Conservation (phyloP, 2,113 vertebrate species). For the Platycercus adscitus region DNA sequence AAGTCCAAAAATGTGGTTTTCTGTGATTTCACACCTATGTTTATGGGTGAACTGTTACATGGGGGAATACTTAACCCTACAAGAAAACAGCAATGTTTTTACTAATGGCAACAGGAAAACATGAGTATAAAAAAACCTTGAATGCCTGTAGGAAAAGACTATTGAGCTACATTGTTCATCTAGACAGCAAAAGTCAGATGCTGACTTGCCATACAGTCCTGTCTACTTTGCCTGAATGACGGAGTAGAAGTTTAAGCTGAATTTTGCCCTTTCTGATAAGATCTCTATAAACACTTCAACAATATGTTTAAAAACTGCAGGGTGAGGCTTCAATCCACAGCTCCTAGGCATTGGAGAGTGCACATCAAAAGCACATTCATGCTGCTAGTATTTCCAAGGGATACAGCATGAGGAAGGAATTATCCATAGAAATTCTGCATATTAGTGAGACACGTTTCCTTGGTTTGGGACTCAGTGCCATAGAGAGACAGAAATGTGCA, state of each 20-base stretch:
- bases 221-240: neutral
- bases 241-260: neutral
- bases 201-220: neutral
- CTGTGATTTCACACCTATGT: neutral
- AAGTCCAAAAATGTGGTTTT: neutral
- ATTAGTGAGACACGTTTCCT: neutral
- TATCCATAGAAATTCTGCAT: neutral
- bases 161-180: neutral
- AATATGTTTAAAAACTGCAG: neutral
- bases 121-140: neutral
- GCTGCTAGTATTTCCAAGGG: neutral
- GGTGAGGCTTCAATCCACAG: neutral
- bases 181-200: neutral
- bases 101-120: neutral
- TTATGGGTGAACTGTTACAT: neutral
- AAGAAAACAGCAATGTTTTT: neutral
- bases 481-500: neutral
- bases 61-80: neutral
- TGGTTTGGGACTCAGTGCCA: neutral
- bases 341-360: neutral
- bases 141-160: neutral
- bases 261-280: neutral
- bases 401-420: neutral
- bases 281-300: neutral
- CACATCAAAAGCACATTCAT: neutral